Evolutionary conservation across 2,797 vertebrate species (phyloP), one percentile per base, ranked within the genome.

Genomic region (Myiotriccus ornatus): DNA sequence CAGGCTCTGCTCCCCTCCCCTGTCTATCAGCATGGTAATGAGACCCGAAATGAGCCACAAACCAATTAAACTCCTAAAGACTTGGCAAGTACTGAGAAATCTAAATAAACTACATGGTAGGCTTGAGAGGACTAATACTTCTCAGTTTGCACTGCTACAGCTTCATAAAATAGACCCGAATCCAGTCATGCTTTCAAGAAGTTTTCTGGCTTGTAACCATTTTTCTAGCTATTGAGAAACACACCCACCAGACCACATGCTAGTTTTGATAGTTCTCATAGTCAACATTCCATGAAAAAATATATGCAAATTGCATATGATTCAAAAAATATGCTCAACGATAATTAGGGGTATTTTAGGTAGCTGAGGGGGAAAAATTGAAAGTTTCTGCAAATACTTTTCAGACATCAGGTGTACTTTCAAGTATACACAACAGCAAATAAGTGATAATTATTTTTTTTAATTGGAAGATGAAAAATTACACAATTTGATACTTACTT

Each of bases 211-310:
- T 93, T 25, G 30, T 39, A 94, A 90, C 53, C 34, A 62, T 92
- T 94, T 73, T 75, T 70, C 56, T 50, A 86, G 90, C 94, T 94
- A 41, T 32, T 76, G 68, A 93, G 64, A 95, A 92, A 76, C 46
- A 86, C 10, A 83, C 52, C 75, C 94, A 89, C 57, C 59, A 94
- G 90, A 55, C 27, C 60, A 87, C 76, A 73, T 85, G 55, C 37
- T 52, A 84, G 65, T 89, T 92, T 81, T 91, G 87, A 92, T 57
- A 47, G 50, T 25, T 94, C 41, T 62, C 68, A 82, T 10, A 84
- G 56, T 80, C 77, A 94, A 71, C 19, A 25, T 60, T 67, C 39
- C 71, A 3, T 79, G 78, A 79, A 87, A 79, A 57, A 87, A 93
- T 44, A 90, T 50, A 89, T n/a, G 44, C 27, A 87, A 94, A 57